Evolutionary conservation across 2,113 vertebrate genomes (phyloP), one percentile per base, ranked within the genome.

Genomic region (Calyptomena viridis): DNA sequence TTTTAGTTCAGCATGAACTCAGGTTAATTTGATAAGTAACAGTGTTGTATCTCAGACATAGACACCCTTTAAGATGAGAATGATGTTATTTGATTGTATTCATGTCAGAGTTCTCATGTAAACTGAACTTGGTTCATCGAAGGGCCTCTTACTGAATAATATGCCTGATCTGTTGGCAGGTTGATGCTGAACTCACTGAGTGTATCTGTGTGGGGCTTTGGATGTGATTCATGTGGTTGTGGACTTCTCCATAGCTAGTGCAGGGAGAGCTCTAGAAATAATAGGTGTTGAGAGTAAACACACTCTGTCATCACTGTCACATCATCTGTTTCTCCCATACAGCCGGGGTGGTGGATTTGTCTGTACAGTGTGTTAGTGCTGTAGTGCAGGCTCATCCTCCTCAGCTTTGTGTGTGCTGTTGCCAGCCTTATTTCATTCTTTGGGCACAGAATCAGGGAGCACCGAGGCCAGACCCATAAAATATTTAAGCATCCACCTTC

Each of bases 181-280:
- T 40, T 84, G 60, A n/a, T 92, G 66, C 59, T 84, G 33, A 77
- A 66, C 23, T 79, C 44, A n/a, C 22, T 40, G 60, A n/a, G 9
- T 3, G 1, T 71, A 40, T 58, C 50, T 71, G 1, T 12, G 59
- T 10, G 40, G 35, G 63, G 18, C n/a, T 72, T 53, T 2, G 5
- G 25, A 28, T 58, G 47, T 0, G 0, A 22, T 58, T 68, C 31
- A 24, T 1, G 0, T 44, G 79, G 6, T 19, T 82, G 81, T n/a
- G 62, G 39, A 87, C 18, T 31, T 68, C 42, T 59, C 55, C 56
- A 28, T 33, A 47, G 42, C 69, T 68, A 25, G 21, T 40, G 25
- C 66, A 66, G 33, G 30, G 78, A 91, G 16, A 85, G 35, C 35
- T 80, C 78, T 76, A 58, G 75, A 73, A 90, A 80, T 53, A 73